A percentile compares a stretch with the other conserved stretches of the same genome.
Conservation (phyloP, 2,888 invertebrate genomes). For the Hemaris fuciformis region DNA sequence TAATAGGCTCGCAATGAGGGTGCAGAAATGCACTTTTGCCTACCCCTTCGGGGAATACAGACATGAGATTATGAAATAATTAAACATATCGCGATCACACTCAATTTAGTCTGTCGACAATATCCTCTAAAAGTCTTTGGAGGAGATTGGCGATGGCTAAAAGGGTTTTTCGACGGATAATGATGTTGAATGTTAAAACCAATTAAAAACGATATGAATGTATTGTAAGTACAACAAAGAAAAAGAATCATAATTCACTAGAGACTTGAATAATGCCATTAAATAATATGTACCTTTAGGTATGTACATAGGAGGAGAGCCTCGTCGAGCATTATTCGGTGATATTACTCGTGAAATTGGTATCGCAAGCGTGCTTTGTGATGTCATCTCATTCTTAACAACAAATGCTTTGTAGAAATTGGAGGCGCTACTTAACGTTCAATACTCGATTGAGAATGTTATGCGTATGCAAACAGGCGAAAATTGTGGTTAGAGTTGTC, state of each 20-base stretch:
- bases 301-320: slow-evolving; percentile 25
- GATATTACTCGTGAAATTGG: slow-evolving; percentile 53
- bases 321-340: slow-evolving; percentile 46
- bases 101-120: no score
- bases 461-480: background rate
- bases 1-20: no score
- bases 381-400: slow-evolving; percentile 17
- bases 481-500: background rate
- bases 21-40: no score
- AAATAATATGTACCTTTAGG: slow-evolving; percentile 15
- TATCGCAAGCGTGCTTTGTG: slow-evolving; percentile 16
- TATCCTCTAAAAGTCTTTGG: no score
- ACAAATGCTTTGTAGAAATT: slow-evolving; percentile 8
- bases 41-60: no score
- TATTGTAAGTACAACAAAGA: no score
- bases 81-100: no score
- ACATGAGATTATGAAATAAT: no score
- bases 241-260: slow-evolving; percentile 17
- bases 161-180: no score
- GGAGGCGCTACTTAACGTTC: slow-evolving; percentile 24
- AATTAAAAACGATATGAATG: no score
- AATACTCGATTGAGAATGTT: background rate
- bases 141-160: no score
- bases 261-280: background rate
- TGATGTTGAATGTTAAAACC: no score